Base-by-base conservation (phyloP, 2,113 vertebrate species). In the Tragulus kanchil region DNA sequence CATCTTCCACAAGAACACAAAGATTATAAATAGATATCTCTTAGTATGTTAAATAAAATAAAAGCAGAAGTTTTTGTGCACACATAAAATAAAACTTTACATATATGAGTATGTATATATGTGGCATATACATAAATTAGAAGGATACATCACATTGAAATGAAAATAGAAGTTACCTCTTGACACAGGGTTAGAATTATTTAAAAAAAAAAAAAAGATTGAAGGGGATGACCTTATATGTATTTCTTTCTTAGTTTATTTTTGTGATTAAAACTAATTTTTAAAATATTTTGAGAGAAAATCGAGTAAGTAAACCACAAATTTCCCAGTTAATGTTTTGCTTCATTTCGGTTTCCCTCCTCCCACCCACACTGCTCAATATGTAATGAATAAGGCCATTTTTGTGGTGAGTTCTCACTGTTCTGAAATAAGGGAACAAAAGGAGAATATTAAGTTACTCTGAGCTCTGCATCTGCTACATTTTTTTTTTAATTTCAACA, bases 281-380 rank as follows among this genome's bases (percentile, higher is more conserved):
- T 52, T 95, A 42, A 71, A 28, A 28, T 73, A 15, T 87, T 71
- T 95, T 93, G 7, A 85, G 77, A 93, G 26, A 79, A 59, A 83
- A 85, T 78, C 10, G 78, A 95, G 11, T 31, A 82, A 26, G 6
- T 31, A 3, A 86, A 25, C 3, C 28, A n/a, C 6, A 50, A 36
- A 31, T 83, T 85, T 36, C 36, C 23, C 11, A 0, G 15, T 62
- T 59, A 36, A 36, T 36, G 26, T 45, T 75, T 85, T 45, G 6
- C n/a, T 93, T 56, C 3, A 0, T 56, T 36, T 85, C 8, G 6
- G 26, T 36, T 81, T 50, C 7, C 26, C 15, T 71, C 3, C 23
- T 58, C 21, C 31, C 6, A 28, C 10, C 16, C 54, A 73, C 6
- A 10, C 4, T 31, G 36, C 1, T 84, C 36, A 9, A 3, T 19